phyloP scores from a whole-genome alignment of 2,888 invertebrate species.

The Sphecodes monilicornis region DNA sequence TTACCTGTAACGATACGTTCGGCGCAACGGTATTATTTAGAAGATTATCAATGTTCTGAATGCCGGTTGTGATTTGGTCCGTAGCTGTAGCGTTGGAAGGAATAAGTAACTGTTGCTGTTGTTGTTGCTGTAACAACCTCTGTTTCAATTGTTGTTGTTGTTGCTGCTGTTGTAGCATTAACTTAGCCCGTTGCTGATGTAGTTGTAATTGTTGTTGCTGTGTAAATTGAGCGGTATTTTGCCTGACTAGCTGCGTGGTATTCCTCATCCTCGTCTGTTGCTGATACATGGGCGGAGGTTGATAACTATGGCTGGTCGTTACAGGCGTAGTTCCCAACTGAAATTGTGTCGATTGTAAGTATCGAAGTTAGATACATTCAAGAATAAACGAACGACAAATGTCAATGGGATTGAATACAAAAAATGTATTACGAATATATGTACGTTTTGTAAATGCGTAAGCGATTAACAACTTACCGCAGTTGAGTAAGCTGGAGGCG shows the following conservation, averaged over 20 bases:
- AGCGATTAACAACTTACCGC: constrained; percentile 83
- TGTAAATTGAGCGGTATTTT: constrained; percentile 76
- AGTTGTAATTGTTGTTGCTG: constrained; percentile 84
- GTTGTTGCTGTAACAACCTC: constrained; percentile 91
- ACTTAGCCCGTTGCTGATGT: constrained; percentile 79
- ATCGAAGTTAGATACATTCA: neutral
- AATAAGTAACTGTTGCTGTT: constrained; percentile 92
- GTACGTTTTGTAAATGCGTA: constrained; percentile 1
- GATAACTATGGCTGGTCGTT: constrained; percentile 83
- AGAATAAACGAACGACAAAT: neutral
- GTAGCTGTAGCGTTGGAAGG: constrained; percentile 90
- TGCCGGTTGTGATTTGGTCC: constrained; percentile 85
- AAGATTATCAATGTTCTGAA: constrained; percentile 92
- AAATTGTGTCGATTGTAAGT: constrained; percentile 37
- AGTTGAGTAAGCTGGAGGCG: constrained; percentile 88
- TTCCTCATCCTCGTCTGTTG: constrained; percentile 81
- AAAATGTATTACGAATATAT: constrained; percentile 67
- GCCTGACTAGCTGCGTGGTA: constrained; percentile 79
- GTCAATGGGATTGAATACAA: neutral
- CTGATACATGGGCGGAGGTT: constrained; percentile 84
- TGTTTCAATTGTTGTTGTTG: constrained; percentile 87
- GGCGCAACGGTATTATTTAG: constrained; percentile 94
- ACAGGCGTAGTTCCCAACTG: constrained; percentile 82
- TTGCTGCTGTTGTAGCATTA: constrained; percentile 86
- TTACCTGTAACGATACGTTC: constrained; percentile 93